These are phyloP conservation scores for Chaetops frenatus DNA, from an alignment of 2,113 vertebrate genomes.

Conservation along the genomic window DNA sequence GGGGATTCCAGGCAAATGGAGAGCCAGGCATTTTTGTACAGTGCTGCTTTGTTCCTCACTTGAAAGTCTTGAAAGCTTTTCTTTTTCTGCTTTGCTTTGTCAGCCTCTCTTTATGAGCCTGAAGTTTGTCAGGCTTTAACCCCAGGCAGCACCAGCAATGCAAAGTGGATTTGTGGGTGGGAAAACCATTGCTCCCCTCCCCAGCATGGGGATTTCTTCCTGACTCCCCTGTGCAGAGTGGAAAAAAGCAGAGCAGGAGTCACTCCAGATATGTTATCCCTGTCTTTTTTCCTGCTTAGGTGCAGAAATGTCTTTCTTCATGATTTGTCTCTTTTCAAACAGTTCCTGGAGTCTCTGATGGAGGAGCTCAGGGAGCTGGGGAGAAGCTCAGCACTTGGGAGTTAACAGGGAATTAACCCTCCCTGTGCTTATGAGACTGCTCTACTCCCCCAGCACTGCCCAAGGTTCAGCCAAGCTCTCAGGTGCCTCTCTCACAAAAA, in stretches of 20 bases:
- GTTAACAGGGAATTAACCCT: not conserved
- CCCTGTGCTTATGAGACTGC: not conserved
- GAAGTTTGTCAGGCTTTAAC: not conserved
- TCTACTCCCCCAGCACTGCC: not conserved
- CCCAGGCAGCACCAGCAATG: not conserved
- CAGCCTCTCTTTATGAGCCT: not conserved
- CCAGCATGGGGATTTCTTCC: fast-evolving
- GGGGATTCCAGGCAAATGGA: not conserved
- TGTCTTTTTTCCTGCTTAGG: not conserved
- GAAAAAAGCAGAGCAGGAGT: not conserved
- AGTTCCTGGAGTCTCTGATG: not conserved
- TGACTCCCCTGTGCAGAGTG: not conserved
- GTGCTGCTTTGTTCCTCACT: not conserved
- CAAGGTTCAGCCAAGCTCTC: not conserved
- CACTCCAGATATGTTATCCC: not conserved
- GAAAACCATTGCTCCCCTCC: not conserved
- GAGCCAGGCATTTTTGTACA: not conserved
- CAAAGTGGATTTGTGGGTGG: not conserved
- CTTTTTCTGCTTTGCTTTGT: not conserved
- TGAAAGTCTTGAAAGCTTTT: constrained; percentile 17
- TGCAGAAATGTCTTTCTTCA: not conserved
- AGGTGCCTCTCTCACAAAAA: not conserved
- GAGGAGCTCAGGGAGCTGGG: not conserved
- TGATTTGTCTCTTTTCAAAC: not conserved
- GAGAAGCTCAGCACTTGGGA: not conserved